A percentile compares a stretch with the other conserved stretches of the same genome.
Evolutionary conservation across 2,113 vertebrate species (phyloP).

Genomic region (Coreoperca whiteheadi): DNA sequence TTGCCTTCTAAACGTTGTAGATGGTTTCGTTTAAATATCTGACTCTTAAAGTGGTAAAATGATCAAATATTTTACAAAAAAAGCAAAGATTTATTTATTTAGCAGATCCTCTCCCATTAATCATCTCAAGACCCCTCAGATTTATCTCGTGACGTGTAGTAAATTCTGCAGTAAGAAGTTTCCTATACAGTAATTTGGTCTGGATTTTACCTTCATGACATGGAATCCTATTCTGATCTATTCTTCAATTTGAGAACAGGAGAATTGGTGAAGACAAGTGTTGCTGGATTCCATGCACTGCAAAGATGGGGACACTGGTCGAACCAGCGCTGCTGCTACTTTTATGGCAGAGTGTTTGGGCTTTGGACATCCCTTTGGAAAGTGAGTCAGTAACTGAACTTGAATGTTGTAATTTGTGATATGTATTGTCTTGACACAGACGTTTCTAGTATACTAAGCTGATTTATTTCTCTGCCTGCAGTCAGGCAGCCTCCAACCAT

Average conservation of each 20-base stretch:
- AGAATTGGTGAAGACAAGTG: constrained; percentile 40
- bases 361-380: constrained; percentile 92
- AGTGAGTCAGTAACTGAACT: constrained; percentile 82
- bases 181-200: background rate
- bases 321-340: constrained; percentile 80
- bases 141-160: background rate
- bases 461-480: constrained; percentile 69
- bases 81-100: background rate
- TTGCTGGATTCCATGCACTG: constrained; percentile 61
- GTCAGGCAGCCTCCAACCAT: constrained; percentile 97
- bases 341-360: constrained; percentile 80
- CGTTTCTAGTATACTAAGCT: background rate
- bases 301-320: constrained; percentile 83
- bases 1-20: background rate
- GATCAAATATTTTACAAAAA: background rate
- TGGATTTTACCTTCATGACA: background rate
- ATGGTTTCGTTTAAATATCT: background rate
- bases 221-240: background rate
- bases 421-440: background rate
- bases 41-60: background rate
- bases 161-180: background rate
- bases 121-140: background rate
- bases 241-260: constrained; percentile 21
- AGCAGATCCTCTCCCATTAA: background rate
- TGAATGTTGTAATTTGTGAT: background rate